Percentiles rank a stretch among this genome's conserved stretches.
phyloP scores from a whole-genome alignment of 1,140 invertebrate genomes.

The Trachymyrmex septentrionalis region DNA sequence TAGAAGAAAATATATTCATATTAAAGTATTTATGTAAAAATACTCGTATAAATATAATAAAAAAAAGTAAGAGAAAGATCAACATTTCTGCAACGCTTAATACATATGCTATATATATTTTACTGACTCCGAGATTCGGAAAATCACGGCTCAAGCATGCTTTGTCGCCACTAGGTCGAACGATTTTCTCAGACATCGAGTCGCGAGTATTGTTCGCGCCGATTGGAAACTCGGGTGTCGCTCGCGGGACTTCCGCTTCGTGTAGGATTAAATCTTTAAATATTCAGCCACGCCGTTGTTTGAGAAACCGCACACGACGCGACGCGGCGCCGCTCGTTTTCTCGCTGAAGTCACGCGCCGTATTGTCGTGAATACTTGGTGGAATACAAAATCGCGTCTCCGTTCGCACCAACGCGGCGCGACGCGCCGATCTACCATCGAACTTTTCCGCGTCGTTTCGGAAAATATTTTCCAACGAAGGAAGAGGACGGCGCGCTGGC shows the following conservation, averaged over 20 bases:
- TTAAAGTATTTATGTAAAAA: no score
- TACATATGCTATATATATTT: neutral
- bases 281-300: conserved; percentile 53
- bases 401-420: neutral
- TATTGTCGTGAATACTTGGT: conserved; percentile 52
- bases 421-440: neutral
- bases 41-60: no score
- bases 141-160: neutral
- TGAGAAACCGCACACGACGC: conserved; percentile 20
- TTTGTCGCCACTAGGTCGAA: neutral
- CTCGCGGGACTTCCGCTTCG: conserved; percentile 25
- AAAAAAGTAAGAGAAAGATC: no score
- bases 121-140: neutral
- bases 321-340: conserved; percentile 21
- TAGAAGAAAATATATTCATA: no score
- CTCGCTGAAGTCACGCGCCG: conserved; percentile 57
- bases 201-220: neutral
- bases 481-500: neutral
- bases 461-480: conserved; percentile 56
- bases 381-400: conserved; percentile 66
- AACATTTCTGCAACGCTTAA: no score
- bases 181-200: neutral
- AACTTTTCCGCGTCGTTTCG: conserved; percentile 37
- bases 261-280: conserved; percentile 66
- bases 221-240: conserved; percentile 51